These are phyloP conservation scores for Ophonus ardosiacus DNA, from an alignment of 2,888 invertebrate genomes.

Conservation along the genomic window DNA sequence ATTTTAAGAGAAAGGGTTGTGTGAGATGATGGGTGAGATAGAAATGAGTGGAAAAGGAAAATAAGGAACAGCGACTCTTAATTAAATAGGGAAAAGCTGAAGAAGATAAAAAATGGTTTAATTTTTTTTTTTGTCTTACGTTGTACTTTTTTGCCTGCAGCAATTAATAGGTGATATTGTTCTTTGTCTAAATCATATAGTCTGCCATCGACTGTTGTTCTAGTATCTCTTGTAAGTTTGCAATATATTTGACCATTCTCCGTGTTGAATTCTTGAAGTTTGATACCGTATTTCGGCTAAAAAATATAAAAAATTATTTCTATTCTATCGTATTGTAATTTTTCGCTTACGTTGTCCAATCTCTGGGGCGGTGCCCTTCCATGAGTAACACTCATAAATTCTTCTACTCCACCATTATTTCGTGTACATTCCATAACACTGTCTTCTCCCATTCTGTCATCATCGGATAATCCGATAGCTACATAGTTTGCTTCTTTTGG, in stretches of 20 bases:
- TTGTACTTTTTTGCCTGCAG: slow-evolving; percentile 80
- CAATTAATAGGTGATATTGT: slow-evolving; percentile 85
- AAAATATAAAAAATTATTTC: slow-evolving; percentile 69
- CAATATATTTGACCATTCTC: slow-evolving; percentile 87
- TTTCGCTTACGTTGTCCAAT: slow-evolving; percentile 72
- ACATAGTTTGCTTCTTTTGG: slow-evolving; percentile 80
- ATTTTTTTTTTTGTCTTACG: slow-evolving; percentile 74
- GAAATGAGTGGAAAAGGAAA: too few species aligned
- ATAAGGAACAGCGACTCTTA: too few species aligned
- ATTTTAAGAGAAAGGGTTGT: too few species aligned
- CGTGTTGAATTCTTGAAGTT: slow-evolving; percentile 80
- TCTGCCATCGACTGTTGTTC: slow-evolving; percentile 81
- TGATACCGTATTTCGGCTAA: slow-evolving; percentile 82
- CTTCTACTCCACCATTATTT: slow-evolving; percentile 78
- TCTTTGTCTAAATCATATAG: slow-evolving; percentile 84
- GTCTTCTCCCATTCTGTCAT: slow-evolving; percentile 90
- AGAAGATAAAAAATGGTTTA: too few species aligned
- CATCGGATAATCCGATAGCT: slow-evolving; percentile 87
- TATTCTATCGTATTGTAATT: too few species aligned
- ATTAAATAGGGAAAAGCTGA: too few species aligned
- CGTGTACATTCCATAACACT: slow-evolving; percentile 89
- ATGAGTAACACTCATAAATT: slow-evolving; percentile 84
- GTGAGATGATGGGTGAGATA: too few species aligned
- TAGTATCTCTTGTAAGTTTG: slow-evolving; percentile 83
- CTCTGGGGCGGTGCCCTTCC: slow-evolving; percentile 71